Conservation (phyloP, 2,888 invertebrate genomes). For the Drosophila nr. medialis region DNA sequence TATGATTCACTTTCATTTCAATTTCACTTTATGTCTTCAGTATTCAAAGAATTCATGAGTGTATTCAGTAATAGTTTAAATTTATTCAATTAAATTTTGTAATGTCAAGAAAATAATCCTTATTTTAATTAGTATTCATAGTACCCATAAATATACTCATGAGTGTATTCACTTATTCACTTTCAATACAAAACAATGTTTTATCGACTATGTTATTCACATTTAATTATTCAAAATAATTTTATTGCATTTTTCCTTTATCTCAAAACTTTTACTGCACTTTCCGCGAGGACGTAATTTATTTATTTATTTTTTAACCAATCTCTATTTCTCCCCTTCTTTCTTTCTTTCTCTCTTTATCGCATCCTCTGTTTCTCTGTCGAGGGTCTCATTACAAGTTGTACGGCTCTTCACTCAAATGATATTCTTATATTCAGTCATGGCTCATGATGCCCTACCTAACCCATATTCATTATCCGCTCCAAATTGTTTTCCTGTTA, state of each 20-base stretch:
- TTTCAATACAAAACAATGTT: too few species aligned
- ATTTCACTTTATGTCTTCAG: neutral
- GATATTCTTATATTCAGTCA: conserved; percentile 53
- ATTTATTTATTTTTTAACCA: neutral
- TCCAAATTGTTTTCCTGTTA: conserved; percentile 80
- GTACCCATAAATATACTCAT: conserved; percentile 12
- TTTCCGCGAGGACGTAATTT: conserved; percentile 45
- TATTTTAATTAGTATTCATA: conserved; percentile 2
- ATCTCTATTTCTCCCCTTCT: neutral
- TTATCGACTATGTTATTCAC: conserved; percentile 27
- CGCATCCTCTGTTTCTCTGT: conserved; percentile 10
- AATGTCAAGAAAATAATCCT: too few species aligned
- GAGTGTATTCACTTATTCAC: conserved; percentile 21
- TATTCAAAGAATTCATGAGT: neutral
- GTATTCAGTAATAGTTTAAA: too few species aligned
- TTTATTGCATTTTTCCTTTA: conserved; percentile 39
- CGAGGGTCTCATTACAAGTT: conserved; percentile 57
- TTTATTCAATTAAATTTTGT: too few species aligned
- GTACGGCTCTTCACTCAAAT: conserved; percentile 47
- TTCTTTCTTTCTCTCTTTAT: neutral
- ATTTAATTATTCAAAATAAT: conserved; percentile 44
- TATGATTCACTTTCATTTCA: neutral
- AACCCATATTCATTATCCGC: conserved; percentile 80
- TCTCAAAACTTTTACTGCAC: conserved; percentile 34
- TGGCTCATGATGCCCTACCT: conserved; percentile 56